Base-by-base conservation (phyloP, 2,888 invertebrate species). In the Sinelater perroti region DNA sequence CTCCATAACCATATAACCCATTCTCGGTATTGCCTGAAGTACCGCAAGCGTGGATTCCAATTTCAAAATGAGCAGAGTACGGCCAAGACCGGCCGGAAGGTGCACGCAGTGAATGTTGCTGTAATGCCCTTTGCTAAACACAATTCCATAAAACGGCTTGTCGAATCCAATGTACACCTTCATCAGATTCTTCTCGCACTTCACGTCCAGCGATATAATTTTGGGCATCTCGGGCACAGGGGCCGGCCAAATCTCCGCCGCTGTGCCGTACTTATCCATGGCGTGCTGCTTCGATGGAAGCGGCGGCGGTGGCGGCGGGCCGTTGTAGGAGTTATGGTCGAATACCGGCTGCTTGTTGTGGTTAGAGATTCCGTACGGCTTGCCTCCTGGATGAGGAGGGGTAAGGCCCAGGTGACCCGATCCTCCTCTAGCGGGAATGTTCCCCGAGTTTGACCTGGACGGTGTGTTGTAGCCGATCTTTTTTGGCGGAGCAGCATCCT, bases 121-220 rank as follows among this genome's bases (percentile, higher is more conserved):
- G 78, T 95, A 95, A 76, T 95, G 93, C 1, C 95, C 95, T 77
- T 95, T 95, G 61, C 93, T 94, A 82, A 95, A 95, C 28, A 95
- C 92, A 42, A 95, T 94, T n/a, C 95, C 95, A 70, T 91, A 93
- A 82, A 95, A 95, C 0, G 95, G 95, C 72, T 94, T 93, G 72
- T 95, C 95, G 72, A 95, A 95, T 63, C 93, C 92, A n/a, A 95
- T 83, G 70, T 91, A 93, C 0, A 96, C 94, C 75, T 95, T 90
- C 95, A 96, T 96, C 52, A 91, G 84, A 72, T 90, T 94, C 75
- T 95, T 95, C 78, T 95, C 95, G 76, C 95, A 96, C 76, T 95
- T 95, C 0, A 95, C 95, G 70, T 96, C 95, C 7, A 95, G 80
- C 0, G 93, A 93, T 6, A 93, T 87, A 60, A 95, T 95, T 78